Conservation (phyloP, 2,888 invertebrate species). For the Capitulum mitella region DNA sequence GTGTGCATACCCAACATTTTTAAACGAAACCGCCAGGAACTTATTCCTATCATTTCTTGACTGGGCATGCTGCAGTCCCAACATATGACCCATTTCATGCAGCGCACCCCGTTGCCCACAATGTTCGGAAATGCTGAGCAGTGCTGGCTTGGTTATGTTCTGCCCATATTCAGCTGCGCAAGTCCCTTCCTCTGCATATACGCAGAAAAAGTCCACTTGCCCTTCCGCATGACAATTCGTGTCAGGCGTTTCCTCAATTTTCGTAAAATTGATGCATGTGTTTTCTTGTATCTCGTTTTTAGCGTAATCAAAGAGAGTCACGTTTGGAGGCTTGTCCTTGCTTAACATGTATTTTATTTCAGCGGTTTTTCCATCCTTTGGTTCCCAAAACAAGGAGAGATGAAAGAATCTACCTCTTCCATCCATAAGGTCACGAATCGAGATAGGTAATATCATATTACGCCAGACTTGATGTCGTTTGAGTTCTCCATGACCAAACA, state of each 20-base stretch:
- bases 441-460: neutral
- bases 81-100: neutral
- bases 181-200: neutral
- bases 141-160: neutral
- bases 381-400: neutral
- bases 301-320: neutral
- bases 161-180: conserved; percentile 5
- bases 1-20: neutral
- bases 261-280: neutral
- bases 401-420: neutral
- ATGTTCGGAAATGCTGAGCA: neutral
- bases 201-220: neutral
- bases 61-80: neutral
- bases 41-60: neutral
- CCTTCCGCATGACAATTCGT: neutral
- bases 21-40: neutral
- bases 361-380: neutral
- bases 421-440: neutral
- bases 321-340: neutral
- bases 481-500: neutral
- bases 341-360: neutral
- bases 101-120: neutral
- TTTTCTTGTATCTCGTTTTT: neutral
- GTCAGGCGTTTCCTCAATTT: neutral
- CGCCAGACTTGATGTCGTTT: neutral